Percentiles rank a stretch among this genome's conserved stretches.
These are phyloP conservation scores for Carposina sasakii DNA, from an alignment of 1,140 invertebrate species.

Conservation along the genomic window DNA sequence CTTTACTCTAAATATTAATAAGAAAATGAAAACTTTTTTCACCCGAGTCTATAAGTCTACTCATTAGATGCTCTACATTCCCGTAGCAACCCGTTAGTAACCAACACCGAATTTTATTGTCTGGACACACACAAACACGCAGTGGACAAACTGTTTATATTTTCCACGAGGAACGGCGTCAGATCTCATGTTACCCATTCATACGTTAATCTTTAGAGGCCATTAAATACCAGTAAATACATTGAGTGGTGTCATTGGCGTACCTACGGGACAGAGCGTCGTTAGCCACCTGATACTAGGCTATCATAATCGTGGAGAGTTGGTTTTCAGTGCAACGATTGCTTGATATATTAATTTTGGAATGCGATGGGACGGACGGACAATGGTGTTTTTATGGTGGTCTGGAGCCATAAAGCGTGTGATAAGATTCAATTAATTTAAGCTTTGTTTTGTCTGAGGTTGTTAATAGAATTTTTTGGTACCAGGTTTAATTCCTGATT, in stretches of 20 bases:
- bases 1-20: too few relatives aligned
- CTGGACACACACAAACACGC: constrained; percentile 36
- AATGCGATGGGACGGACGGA: constrained; percentile 21
- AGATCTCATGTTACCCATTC: constrained; percentile 63
- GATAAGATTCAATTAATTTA: too few relatives aligned
- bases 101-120: constrained; percentile 40
- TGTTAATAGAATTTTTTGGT: too few relatives aligned
- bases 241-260: constrained; percentile 38
- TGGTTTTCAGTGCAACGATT: constrained; percentile 36
- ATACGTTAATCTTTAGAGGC: constrained; percentile 63
- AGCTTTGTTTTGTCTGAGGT: too few relatives aligned
- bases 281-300: constrained; percentile 66
- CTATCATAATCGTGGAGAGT: constrained; percentile 50
- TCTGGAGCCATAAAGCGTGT: too few relatives aligned
- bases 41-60: too few relatives aligned
- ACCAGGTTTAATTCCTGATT: too few relatives aligned
- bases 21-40: too few relatives aligned
- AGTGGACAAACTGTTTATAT: constrained; percentile 58
- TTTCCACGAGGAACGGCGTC: constrained; percentile 45
- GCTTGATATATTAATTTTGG: constrained; percentile 42
- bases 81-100: too few relatives aligned
- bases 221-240: constrained; percentile 67
- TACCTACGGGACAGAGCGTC: constrained; percentile 66
- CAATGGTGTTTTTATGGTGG: constrained; percentile 1
- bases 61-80: too few relatives aligned